A percentile compares a stretch with the other conserved stretches of the same genome.
Evolutionary conservation across 2,888 invertebrate species (phyloP).

Genomic region (Odontothrips loti): DNA sequence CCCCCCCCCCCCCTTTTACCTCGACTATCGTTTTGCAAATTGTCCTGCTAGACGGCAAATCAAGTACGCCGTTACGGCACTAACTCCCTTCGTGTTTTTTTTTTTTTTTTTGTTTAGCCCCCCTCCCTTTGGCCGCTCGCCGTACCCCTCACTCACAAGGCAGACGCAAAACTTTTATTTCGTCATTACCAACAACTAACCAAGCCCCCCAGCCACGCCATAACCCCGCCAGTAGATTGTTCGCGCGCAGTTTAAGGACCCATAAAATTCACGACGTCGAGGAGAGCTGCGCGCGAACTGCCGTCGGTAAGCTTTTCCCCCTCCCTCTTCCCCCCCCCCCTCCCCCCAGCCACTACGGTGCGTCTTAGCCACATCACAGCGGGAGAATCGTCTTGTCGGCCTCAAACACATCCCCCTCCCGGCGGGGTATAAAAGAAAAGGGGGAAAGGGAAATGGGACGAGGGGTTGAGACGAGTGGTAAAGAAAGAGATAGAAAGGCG

Average conservation of each 20-base stretch:
- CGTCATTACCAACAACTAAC: constrained; percentile 23
- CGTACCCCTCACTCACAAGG: neutral
- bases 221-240: constrained; percentile 24
- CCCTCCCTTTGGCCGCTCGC: neutral
- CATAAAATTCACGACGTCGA: constrained; percentile 22
- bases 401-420: too few species aligned
- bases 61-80: neutral
- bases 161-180: constrained; percentile 13
- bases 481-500: neutral
- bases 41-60: neutral
- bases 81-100: neutral
- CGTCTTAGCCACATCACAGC: neutral
- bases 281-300: constrained; percentile 4
- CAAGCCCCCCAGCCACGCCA: constrained; percentile 1
- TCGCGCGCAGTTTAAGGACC: constrained; percentile 24
- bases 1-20: neutral
- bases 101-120: neutral
- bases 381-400: neutral
- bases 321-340: neutral
- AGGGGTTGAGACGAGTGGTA: neutral
- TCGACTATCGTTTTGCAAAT: neutral
- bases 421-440: too few species aligned
- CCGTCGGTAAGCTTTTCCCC: neutral
- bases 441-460: neutral
- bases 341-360: neutral